phyloP scores from a whole-genome alignment of 2,797 vertebrate genomes.

The Stomatorhinus walkeri region DNA sequence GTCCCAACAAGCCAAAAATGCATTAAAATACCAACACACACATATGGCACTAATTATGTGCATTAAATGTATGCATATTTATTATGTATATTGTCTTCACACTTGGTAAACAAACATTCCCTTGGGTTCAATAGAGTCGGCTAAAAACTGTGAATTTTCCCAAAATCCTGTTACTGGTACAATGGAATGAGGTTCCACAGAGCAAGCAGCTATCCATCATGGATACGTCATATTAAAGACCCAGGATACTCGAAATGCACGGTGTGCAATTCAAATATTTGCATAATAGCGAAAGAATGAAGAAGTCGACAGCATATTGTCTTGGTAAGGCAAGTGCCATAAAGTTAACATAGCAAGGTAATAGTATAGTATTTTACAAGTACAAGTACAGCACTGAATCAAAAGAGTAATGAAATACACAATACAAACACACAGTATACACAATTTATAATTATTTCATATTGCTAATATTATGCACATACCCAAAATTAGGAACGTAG shows the following conservation, averaged over 20 bases:
- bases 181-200: neutral
- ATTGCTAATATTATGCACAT: neutral
- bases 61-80: neutral
- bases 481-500: neutral
- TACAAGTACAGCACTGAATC: neutral
- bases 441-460: neutral
- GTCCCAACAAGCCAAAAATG: neutral
- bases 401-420: neutral
- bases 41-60: neutral
- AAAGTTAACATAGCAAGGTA: neutral
- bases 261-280: neutral
- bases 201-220: neutral
- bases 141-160: neutral
- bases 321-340: neutral
- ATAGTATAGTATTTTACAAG: no score
- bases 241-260: neutral
- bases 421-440: neutral
- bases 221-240: neutral
- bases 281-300: neutral
- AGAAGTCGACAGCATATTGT: neutral
- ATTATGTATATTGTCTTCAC: neutral
- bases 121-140: neutral
- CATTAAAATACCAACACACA: neutral
- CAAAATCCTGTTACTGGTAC: neutral
- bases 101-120: neutral